These are phyloP conservation scores for Cheirogaleus medius DNA, from an alignment of 2,113 vertebrate genomes.

Conservation along the genomic window DNA sequence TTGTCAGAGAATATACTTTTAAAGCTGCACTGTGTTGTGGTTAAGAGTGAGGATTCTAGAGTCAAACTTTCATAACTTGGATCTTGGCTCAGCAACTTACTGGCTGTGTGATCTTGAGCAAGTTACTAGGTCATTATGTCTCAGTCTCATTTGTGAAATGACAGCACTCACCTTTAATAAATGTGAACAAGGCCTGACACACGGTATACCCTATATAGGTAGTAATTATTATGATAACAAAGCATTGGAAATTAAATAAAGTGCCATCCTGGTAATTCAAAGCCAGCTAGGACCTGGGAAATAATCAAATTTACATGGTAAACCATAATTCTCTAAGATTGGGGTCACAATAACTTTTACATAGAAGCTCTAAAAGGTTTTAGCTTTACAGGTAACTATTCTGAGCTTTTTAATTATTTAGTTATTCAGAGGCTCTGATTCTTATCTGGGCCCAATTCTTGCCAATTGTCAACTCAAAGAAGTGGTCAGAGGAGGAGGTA, in stretches of 20 bases:
- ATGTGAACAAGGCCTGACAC: not conserved
- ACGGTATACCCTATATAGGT: not conserved
- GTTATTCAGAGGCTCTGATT: not conserved
- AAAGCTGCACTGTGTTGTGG: not conserved
- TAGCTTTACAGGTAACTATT: not conserved
- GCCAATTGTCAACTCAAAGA: not conserved
- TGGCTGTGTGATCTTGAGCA: not conserved
- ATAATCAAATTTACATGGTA: not conserved
- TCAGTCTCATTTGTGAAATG: not conserved
- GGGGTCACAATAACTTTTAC: not conserved
- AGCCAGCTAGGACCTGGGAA: not conserved
- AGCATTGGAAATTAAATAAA: slow-evolving; percentile 16
- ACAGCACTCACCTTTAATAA: not conserved
- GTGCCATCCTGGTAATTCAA: not conserved
- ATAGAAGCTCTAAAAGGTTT: not conserved
- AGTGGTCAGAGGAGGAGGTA: slow-evolving; percentile 88
- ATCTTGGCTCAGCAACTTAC: not conserved
- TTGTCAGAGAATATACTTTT: not conserved
- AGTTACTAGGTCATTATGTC: not conserved
- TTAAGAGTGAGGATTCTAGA: not conserved
- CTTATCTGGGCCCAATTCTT: not conserved
- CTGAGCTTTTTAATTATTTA: not conserved
- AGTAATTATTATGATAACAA: not conserved
- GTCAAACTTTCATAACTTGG: not conserved
- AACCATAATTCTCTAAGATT: not conserved